A percentile compares a stretch with the other conserved stretches of the same genome.
Evolutionary conservation across 2,797 vertebrate species (phyloP).

Genomic region (Clarias fuscus): DNA sequence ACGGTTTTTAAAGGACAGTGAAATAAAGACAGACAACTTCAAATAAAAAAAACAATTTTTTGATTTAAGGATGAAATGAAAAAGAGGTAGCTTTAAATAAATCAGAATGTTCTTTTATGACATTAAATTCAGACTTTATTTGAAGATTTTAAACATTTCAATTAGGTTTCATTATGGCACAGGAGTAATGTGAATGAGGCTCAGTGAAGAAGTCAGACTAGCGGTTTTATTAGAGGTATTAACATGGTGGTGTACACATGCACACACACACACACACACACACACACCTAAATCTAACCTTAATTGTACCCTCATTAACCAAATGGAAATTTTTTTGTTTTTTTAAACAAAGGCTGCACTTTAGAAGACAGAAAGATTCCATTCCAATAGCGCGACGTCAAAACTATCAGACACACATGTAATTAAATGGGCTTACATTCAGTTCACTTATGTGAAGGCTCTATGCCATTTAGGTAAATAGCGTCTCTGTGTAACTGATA

Average conservation of each 20-base stretch:
- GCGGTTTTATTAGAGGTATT: not conserved
- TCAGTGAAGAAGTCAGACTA: too few relatives aligned
- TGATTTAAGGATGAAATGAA: not conserved
- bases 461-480: not conserved
- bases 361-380: not conserved
- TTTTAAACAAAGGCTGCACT: not conserved
- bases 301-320: not conserved
- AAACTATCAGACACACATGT: not conserved
- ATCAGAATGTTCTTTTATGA: not conserved
- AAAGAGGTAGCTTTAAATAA: not conserved
- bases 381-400: not conserved
- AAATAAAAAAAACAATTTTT: not conserved
- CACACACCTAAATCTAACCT: not conserved
- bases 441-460: not conserved
- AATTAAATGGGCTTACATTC: not conserved
- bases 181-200: not conserved
- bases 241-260: not conserved
- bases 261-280: not conserved
- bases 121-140: not conserved
- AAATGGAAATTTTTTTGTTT: not conserved
- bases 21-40: not conserved
- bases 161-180: slow-evolving; percentile 2
- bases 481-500: slow-evolving; percentile 3
- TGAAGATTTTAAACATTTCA: slow-evolving; percentile 1
- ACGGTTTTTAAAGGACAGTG: not conserved